Percentiles rank a stretch among this genome's conserved stretches.
Evolutionary conservation across 1,140 invertebrate genomes (phyloP).

Genomic region (Trichomalopsis sarcophagae): DNA sequence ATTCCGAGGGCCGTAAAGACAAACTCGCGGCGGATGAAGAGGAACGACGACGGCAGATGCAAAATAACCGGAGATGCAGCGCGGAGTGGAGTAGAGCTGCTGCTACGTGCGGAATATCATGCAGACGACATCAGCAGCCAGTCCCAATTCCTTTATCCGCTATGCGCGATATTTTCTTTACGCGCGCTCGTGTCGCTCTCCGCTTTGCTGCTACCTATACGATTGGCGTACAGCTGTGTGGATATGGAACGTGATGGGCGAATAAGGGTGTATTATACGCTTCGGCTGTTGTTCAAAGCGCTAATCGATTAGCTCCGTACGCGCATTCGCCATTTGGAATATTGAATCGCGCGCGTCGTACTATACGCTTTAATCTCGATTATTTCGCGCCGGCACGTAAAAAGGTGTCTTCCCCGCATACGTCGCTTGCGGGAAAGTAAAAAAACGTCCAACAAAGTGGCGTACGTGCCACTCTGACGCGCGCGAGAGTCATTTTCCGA

Average conservation of each 20-base stretch:
- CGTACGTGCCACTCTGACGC: not conserved
- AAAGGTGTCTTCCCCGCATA: not conserved
- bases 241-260: not conserved
- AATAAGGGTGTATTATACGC: not conserved
- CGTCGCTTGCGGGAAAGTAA: not conserved
- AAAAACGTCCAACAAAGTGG: not conserved
- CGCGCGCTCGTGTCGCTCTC: not conserved
- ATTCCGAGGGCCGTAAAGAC: not conserved
- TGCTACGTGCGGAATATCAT: not conserved
- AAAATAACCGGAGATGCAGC: not conserved
- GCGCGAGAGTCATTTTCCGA: not conserved
- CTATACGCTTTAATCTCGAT: not conserved
- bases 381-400: not conserved
- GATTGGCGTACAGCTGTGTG: not conserved
- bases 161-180: constrained; percentile 37
- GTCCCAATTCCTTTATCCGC: constrained; percentile 36
- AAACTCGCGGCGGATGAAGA: constrained; percentile 35
- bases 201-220: not conserved
- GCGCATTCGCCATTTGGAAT: too few species aligned
- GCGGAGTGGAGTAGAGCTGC: not conserved
- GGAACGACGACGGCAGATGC: not conserved
- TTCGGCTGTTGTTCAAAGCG: not conserved
- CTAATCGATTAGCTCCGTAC: too few species aligned
- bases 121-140: not conserved
- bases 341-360: not conserved